Evolutionary conservation across 1,140 invertebrate species (phyloP).

Genomic region (Augochlora pura): DNA sequence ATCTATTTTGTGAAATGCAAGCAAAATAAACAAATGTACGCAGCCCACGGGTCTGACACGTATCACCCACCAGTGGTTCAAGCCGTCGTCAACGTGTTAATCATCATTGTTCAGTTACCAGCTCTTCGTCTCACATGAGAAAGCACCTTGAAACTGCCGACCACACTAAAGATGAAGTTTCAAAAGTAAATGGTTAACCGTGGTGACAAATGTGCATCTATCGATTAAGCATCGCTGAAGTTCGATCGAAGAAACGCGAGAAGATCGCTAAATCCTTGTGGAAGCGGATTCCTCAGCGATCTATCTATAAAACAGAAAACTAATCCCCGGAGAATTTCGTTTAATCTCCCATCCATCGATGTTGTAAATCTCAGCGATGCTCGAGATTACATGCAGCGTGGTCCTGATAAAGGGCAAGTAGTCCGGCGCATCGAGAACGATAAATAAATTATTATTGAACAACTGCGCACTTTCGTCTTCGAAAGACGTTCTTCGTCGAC

Average conservation of each 20-base stretch:
- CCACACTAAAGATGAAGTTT: too few relatives aligned
- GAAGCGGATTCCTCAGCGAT: background rate
- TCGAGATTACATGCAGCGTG: background rate
- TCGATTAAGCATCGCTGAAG: background rate
- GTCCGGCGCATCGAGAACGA: too few relatives aligned
- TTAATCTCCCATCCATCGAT: conserved; percentile 2
- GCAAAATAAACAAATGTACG: too few relatives aligned
- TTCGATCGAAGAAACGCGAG: background rate
- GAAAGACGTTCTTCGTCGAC: background rate
- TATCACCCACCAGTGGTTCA: too few relatives aligned
- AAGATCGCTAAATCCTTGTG: background rate
- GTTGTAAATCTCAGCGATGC: background rate
- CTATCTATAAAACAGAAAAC: conserved; percentile 2
- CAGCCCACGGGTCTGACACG: too few relatives aligned
- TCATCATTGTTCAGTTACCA: too few relatives aligned
- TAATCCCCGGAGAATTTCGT: conserved; percentile 4
- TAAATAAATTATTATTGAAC: background rate
- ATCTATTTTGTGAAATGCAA: too few relatives aligned
- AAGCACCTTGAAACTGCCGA: too few relatives aligned
- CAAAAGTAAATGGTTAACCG: too few relatives aligned
- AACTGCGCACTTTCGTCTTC: background rate
- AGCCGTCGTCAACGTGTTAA: too few relatives aligned
- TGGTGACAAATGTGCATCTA: background rate
- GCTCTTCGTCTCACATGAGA: too few relatives aligned
- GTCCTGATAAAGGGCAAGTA: background rate